Base-by-base conservation (phyloP, 64 coral and sea anemone species). In the Anthopleura sola region DNA sequence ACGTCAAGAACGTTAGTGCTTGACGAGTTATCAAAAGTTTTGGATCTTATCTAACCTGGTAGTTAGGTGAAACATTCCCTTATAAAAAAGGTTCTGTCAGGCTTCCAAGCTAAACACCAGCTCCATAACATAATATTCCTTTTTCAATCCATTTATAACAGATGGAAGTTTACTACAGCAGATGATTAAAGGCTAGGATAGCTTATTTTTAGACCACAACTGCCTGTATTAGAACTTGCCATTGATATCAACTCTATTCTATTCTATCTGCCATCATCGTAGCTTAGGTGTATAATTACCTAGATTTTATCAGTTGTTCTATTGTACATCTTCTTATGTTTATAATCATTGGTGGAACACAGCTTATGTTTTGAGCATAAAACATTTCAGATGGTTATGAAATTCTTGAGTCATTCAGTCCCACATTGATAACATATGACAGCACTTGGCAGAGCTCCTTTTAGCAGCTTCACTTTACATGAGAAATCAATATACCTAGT, bases 21-120 rank as follows among this genome's bases (percentile, higher is more conserved):
- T 79, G 76, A 79, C 18, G 19, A 79, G 38, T 79, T 79, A 79
- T 79, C 76, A 79, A 23, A 79, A 48, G 5, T 79, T 38, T 71
- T 71, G 37, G 76, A 79, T 79, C 36, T 47, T 79, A 48, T 79
- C 37, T 24, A 46, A 23, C 44, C 14, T 79, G 14, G 13, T 17
- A 23, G 55, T 23, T 58, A 58, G 33, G 36, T 78, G 38, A 79
- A 7, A 16, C 37, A 79, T 24, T 79, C 19, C 37, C 20, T 23
- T 79, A 23, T 23, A 23, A 79, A 23, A 79, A 48, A 47, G 24
- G 19, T 17, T 79, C 76, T 79, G 76, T 79, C 76, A 24, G n/a
- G 14, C 1, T 44, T 34, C 66, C 66, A 71, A 71, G 66, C 66
- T 34, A 33, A 71, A 32, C n/a, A 71, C 28, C n/a, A 16, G 10